These are phyloP conservation scores for Tenualosa thibaudeaui DNA, from an alignment of 2,797 vertebrate species.

Conservation along the genomic window DNA sequence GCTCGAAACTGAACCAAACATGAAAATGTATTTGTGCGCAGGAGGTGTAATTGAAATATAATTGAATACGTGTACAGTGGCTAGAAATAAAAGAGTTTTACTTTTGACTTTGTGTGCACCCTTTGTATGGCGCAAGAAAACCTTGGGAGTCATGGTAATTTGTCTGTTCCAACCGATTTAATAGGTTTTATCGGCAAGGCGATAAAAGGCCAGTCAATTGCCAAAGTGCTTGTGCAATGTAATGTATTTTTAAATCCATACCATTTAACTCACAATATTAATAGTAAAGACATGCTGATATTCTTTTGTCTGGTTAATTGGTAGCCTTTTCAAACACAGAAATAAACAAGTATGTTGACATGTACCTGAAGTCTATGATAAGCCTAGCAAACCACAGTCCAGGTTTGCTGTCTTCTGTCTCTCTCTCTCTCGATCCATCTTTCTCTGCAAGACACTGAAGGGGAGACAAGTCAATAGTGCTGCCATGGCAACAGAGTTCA, in stretches of 20 bases:
- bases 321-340: background rate
- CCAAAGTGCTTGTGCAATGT: constrained; percentile 32
- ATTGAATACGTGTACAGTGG: background rate
- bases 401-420: background rate
- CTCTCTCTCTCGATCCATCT: background rate
- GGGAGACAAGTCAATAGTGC: background rate
- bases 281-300: background rate
- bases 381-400: background rate
- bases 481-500: constrained; percentile 24
- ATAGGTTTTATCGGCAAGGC: constrained; percentile 44
- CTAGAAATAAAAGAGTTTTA: background rate
- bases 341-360: background rate
- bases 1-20: background rate
- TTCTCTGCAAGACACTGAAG: constrained; percentile 6
- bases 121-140: background rate
- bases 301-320: background rate
- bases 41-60: background rate
- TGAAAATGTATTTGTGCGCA: background rate
- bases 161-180: constrained; percentile 28
- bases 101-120: background rate
- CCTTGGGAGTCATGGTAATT: constrained; percentile 27
- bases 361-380: background rate
- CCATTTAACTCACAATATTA: constrained; percentile 27
- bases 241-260: constrained; percentile 40
- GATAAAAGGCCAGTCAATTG: constrained; percentile 34